phyloP scores from a whole-genome alignment of 2,888 invertebrate genomes.

The Aspidapion aeneum region DNA sequence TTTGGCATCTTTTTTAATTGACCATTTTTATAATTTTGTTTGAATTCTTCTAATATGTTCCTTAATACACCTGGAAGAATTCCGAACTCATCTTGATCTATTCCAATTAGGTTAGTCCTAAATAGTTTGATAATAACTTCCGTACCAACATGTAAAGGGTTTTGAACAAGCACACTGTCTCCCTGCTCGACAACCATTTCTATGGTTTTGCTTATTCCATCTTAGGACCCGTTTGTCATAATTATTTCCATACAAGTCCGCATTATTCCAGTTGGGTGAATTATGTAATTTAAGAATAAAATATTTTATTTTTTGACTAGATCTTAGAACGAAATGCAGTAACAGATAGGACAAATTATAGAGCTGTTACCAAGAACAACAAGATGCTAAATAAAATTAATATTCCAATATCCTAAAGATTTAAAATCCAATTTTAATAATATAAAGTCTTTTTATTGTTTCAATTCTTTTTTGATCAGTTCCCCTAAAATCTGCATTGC shows the following conservation, averaged over 20 bases:
- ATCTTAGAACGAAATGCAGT: too few species aligned
- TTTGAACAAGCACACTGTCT: constrained; percentile 66
- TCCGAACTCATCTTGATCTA: constrained; percentile 68
- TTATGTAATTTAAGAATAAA: constrained; percentile 62
- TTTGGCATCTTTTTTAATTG: constrained; percentile 60
- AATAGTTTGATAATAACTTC: constrained; percentile 66
- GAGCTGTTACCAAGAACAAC: too few species aligned
- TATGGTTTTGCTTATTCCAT: constrained; percentile 70
- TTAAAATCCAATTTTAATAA: too few species aligned
- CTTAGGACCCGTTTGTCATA: constrained; percentile 72
- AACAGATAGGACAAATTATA: too few species aligned
- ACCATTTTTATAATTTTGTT: constrained; percentile 43
- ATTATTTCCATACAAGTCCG: constrained; percentile 63
- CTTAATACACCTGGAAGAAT: constrained; percentile 60
- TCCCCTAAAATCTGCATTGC: constrained; percentile 59
- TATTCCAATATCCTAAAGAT: too few species aligned
- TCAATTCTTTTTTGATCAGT: constrained; percentile 60
- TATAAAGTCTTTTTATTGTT: too few species aligned
- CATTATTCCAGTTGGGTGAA: constrained; percentile 60
- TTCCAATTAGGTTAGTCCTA: constrained; percentile 60
- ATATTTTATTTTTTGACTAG: constrained; percentile 57
- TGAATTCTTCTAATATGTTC: constrained; percentile 54
- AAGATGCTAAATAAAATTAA: too few species aligned
- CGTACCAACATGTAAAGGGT: constrained; percentile 69
- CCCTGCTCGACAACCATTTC: constrained; percentile 68